Evolutionary conservation across 2,797 vertebrate genomes (phyloP), one percentile per base, ranked within the genome.

Genomic region (Premnoplex brunnescens): DNA sequence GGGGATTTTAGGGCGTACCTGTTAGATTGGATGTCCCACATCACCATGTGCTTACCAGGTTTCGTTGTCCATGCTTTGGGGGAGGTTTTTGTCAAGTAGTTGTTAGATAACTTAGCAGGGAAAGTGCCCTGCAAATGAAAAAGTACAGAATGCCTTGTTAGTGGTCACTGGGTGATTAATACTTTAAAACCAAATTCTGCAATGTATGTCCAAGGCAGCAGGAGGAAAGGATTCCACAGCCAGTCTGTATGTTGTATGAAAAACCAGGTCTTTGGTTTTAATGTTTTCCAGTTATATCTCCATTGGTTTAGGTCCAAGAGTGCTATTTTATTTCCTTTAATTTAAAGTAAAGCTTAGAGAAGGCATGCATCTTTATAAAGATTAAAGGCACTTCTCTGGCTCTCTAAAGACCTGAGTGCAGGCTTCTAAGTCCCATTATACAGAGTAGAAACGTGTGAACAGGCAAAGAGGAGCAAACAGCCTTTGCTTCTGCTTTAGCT

Each of bases 191-290:
- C 14, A 34, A 20, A 8, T 59, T 84, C 51, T 49, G 10, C 34
- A 43, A 5, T 0, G 0, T 2, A 2, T 13, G 20, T 30, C 28
- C 46, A 12, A 3, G 71, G 55, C 44, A 49, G 34, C 9, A 51
- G 27, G 69, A 75, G 26, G 39, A 80, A 27, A 46, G 36, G 34
- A 66, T 16, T 21, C 18, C 17, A 37, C 4, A 36, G 37, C 14
- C 43, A 46, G 14, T 23, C 39, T 22, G 10, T 2, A 1, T 64
- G n/a, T 55, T 58, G 22, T 48, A 14, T 20, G 27, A 54, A 79
- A 64, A 56, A 63, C 0, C 34, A 32, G 21, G 28, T 74, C 49
- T 67, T 84, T 78, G 67, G 2, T 51, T 62, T 86, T 68, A 28
- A 79, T 49, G 43, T 48, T 89, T 92, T 48, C n/a, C 27, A 88